These are phyloP conservation scores for Cydia splendana DNA, from an alignment of 1,140 invertebrate species.

Conservation along the genomic window DNA sequence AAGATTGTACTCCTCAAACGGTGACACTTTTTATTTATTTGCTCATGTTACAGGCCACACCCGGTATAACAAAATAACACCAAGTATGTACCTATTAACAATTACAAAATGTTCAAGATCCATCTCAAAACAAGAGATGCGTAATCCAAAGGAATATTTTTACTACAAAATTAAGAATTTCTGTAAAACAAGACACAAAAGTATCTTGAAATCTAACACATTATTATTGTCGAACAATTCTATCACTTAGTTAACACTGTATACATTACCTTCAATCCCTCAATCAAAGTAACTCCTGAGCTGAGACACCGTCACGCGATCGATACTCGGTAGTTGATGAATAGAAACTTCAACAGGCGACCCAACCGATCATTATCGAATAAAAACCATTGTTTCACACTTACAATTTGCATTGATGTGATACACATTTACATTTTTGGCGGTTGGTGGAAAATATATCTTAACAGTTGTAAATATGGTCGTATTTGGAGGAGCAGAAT, in stretches of 20 bases:
- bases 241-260: background rate
- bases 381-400: conserved; percentile 15
- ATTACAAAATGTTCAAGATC: too few species aligned
- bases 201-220: too few species aligned
- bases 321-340: conserved; percentile 8
- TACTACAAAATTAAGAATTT: too few species aligned
- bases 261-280: background rate
- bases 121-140: too few species aligned
- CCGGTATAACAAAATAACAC: too few species aligned
- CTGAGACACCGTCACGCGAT: background rate
- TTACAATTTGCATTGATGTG: conserved; percentile 8
- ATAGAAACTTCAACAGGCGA: conserved; percentile 6
- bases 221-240: background rate
- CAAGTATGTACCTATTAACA: too few species aligned
- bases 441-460: background rate
- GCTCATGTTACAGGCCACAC: too few species aligned
- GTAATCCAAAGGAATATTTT: too few species aligned
- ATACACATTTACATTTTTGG: background rate
- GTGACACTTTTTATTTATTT: too few species aligned
- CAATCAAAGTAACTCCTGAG: background rate
- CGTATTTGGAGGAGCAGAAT: background rate
- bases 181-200: too few species aligned
- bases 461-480: background rate
- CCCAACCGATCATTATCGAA: conserved; percentile 7
- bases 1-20: too few species aligned